phyloP scores from a whole-genome alignment of 1,140 invertebrate genomes.

The Globodera ellingtonae region DNA sequence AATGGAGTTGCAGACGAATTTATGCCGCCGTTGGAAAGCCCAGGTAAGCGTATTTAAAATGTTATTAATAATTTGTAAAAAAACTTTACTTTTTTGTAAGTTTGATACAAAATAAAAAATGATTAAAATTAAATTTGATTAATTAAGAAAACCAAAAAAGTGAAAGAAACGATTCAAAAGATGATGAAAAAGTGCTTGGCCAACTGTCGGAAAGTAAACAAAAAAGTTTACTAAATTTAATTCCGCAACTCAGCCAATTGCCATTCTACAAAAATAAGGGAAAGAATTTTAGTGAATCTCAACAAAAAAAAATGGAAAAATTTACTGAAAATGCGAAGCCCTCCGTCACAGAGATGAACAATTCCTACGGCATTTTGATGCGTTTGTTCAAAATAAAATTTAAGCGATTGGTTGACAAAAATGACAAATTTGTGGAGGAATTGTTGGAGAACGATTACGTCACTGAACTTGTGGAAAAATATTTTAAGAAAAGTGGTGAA shows the following conservation, averaged over 20 bases:
- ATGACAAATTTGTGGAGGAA: constrained; percentile 2
- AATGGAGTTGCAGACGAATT: too few relatives aligned
- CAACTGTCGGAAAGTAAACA: neutral
- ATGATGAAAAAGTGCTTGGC: neutral
- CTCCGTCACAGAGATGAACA: neutral
- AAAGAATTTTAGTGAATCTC: neutral
- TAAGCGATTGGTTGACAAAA: neutral
- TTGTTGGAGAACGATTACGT: neutral
- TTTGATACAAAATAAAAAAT: too few relatives aligned
- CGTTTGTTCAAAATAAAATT: neutral
- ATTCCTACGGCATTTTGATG: neutral
- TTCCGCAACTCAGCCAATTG: neutral
- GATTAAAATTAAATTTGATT: too few relatives aligned
- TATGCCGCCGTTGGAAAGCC: too few relatives aligned
- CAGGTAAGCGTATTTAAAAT: too few relatives aligned
- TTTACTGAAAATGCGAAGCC: neutral
- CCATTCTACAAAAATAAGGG: neutral
- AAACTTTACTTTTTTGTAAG: too few relatives aligned
- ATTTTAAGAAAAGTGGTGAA: neutral
- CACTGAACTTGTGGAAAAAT: neutral
- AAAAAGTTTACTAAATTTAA: neutral
- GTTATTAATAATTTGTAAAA: too few relatives aligned
- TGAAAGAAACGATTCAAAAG: neutral
- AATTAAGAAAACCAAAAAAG: too few relatives aligned
- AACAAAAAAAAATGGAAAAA: neutral